Percentiles rank a stretch among this genome's conserved stretches.
Evolutionary conservation across 2,797 vertebrate species (phyloP).

Genomic region (Pangasius djambal): DNA sequence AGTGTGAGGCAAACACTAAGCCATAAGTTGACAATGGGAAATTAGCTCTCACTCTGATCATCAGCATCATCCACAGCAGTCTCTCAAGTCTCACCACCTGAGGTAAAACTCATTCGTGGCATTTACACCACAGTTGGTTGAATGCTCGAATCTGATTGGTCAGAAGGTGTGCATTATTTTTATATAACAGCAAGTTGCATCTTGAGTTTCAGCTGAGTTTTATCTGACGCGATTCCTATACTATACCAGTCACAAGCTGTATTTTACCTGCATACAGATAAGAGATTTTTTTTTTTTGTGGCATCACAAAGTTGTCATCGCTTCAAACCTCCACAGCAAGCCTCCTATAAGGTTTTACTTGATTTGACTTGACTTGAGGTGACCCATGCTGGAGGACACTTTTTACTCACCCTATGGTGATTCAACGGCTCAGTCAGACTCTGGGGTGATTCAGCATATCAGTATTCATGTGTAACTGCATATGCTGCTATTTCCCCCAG

Average conservation of each 20-base stretch:
- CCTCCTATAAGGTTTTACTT: too few species aligned
- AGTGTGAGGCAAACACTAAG: too few species aligned
- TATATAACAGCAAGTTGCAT: neutral
- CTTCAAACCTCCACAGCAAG: neutral
- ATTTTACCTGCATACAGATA: neutral
- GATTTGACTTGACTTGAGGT: neutral
- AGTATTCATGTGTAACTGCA: neutral
- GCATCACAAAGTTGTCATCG: neutral
- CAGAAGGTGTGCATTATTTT: neutral
- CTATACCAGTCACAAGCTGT: neutral
- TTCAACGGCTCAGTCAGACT: neutral
- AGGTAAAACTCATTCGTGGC: neutral
- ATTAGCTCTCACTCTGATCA: neutral
- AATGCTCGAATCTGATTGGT: neutral
- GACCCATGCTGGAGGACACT: neutral
- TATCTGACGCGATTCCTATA: neutral
- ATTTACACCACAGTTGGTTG: neutral
- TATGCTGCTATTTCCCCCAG: neutral
- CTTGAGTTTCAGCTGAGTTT: neutral
- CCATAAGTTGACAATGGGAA: neutral
- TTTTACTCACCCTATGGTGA: neutral
- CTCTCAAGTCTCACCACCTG: neutral
- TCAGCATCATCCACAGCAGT: neutral
- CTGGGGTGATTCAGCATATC: neutral
- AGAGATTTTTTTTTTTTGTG: neutral